Percentiles rank a stretch among this genome's conserved stretches.
Conservation (phyloP, 2,797 vertebrate species). For the Syngnathus rostellatus region DNA sequence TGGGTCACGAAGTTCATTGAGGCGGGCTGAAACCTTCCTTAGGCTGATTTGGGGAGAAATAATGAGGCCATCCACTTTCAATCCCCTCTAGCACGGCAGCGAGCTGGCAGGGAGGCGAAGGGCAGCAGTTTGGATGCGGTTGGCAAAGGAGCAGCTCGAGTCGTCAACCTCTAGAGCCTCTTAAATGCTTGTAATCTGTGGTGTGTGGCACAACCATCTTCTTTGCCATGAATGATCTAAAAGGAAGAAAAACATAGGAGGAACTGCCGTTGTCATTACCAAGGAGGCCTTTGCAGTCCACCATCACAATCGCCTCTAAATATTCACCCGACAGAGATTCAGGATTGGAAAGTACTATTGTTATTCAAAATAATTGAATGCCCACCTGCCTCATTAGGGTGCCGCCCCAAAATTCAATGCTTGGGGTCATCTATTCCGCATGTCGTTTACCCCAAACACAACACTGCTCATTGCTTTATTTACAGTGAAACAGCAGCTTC, state of each 20-base stretch:
- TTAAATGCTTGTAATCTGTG: conserved; percentile 25
- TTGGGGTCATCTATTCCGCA: too few species aligned
- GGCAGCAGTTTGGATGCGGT: conserved; percentile 12
- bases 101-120: conserved; percentile 39
- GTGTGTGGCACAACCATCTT: conserved; percentile 16
- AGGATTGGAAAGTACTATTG: too few species aligned
- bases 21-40: conserved; percentile 47
- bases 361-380: too few species aligned
- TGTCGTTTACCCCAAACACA: neutral
- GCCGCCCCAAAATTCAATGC: too few species aligned
- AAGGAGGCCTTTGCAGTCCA: neutral
- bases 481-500: too few species aligned
- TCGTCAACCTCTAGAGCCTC: conserved; percentile 16
- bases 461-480: neutral
- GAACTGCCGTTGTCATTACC: neutral
- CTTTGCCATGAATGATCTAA: conserved; percentile 3
- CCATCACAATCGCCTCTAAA: neutral
- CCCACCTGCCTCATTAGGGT: too few species aligned
- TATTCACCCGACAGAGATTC: neutral
- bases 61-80: conserved; percentile 56
- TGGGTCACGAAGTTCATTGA: conserved; percentile 53
- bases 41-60: conserved; percentile 64
- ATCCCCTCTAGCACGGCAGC: conserved; percentile 42
- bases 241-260: neutral
- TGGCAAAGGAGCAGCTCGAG: conserved; percentile 24